Evolutionary conservation across 1,140 invertebrate species (phyloP).

Genomic region (Lasaia peninsularis): DNA sequence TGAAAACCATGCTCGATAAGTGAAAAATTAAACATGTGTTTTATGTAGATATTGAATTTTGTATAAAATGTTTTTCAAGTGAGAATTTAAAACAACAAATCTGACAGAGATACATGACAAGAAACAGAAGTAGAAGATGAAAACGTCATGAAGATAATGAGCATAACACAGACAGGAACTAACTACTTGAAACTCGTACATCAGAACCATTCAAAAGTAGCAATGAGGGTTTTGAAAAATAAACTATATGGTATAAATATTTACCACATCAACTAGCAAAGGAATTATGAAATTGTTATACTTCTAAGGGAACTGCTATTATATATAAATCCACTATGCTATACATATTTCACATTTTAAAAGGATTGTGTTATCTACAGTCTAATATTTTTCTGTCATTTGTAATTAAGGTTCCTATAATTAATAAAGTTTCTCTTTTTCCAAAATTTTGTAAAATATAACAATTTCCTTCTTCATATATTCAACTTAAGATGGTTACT

Average conservation of each 20-base stretch:
- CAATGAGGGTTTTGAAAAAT: neutral
- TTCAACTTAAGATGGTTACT: constrained; percentile 22
- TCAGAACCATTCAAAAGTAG: neutral
- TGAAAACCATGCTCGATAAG: constrained; percentile 19
- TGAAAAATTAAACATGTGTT: neutral
- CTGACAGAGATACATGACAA: neutral
- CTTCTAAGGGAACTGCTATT: constrained; percentile 6
- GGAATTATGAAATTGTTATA: constrained; percentile 8
- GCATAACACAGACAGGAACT: constrained; percentile 5
- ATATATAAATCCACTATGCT: neutral
- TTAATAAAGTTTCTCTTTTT: neutral
- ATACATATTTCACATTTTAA: neutral
- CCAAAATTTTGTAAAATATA: constrained; percentile 25
- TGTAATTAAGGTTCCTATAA: neutral
- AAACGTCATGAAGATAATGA: constrained; percentile 5
- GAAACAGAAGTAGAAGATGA: constrained; percentile 2
- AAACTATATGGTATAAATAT: neutral
- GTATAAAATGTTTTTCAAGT: too few species aligned
- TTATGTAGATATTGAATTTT: neutral
- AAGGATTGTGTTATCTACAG: neutral
- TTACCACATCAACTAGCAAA: neutral
- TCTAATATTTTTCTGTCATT: neutral
- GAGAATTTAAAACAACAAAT: neutral
- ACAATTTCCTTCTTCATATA: constrained; percentile 31
- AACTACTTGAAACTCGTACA: neutral